Evolutionary conservation across 2,888 invertebrate species (phyloP), one percentile per base, ranked within the genome.

Genomic region (Aporophyla lueneburgensis): DNA sequence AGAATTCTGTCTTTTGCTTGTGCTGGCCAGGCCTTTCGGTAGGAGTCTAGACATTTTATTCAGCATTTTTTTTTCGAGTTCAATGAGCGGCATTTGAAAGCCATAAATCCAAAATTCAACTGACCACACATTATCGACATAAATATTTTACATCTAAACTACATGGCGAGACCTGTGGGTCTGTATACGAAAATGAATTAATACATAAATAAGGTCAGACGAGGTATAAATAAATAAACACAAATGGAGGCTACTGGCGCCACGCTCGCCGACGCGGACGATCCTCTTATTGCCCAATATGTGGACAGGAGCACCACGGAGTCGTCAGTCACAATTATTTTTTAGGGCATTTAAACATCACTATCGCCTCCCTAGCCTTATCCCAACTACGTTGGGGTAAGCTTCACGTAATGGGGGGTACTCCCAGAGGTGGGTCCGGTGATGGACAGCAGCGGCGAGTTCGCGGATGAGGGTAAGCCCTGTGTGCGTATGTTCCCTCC

Each of bases 201-300:
- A 95, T 95, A 94, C 93, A 96, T 95, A 94, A 93, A 95, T 94
- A 95, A 94, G 91, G 89, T 92, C 94, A 93, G 94, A 94, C 95
- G 92, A 92, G 93, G 91, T 93, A 94, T 95, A 95, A 95, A 96
- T 95, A 95, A 95, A 95, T 95, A 96, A 95, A 96, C 95, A 95
- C 94, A 93, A 94, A 95, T 94, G 94, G 93, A 92, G 90, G 96
- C 96, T 96, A 95, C 96, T 96, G 96, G 96, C 96, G 96, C 96
- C 96, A 95, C 92, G 92, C 90, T 92, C 91, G 93, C 92, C 93
- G 94, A 91, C 93, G 93, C 90, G 92, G 91, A 89, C 92, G 90
- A 90, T 96, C 92, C 90, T 96, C 95, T 96, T 96, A 93, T 96
- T 96, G 94, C 93, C 86, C 89, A 88, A 91, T 92, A 90, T 90